These are phyloP conservation scores for Plestiodon gilberti DNA, from an alignment of 2,113 vertebrate species.

Conservation along the genomic window DNA sequence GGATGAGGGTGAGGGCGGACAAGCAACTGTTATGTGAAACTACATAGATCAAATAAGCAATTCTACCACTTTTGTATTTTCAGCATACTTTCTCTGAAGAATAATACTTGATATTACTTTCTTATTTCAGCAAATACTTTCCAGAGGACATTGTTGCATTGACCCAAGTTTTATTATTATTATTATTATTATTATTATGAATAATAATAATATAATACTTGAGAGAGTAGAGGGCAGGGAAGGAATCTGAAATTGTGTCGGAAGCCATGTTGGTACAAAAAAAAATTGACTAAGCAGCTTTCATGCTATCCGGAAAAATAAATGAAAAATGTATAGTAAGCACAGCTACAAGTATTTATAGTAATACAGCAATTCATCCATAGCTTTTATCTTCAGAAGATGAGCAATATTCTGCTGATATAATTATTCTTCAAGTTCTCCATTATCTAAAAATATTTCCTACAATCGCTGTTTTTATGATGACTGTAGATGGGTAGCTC, in stretches of 20 bases:
- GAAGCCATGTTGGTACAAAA: constrained; percentile 30
- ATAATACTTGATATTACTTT: neutral
- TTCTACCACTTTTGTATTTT: neutral
- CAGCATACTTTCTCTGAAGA: neutral
- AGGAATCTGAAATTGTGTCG: constrained; percentile 28
- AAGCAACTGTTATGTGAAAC: neutral
- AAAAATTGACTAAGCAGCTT: constrained; percentile 35
- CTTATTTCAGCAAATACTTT: neutral
- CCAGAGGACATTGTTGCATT: neutral
- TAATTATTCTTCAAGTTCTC: neutral
- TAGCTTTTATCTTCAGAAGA: neutral
- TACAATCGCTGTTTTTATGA: rapidly evolving
- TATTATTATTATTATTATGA: neutral
- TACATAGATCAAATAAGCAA: neutral
- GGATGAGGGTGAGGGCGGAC: neutral
- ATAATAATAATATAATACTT: neutral
- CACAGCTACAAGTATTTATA: neutral
- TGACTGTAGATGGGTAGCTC: neutral
- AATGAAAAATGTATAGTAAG: neutral
- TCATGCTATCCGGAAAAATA: neutral
- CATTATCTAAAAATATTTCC: rapidly evolving
- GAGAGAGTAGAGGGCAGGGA: neutral
- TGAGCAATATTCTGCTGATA: neutral
- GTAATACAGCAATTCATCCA: neutral
- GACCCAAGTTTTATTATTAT: neutral